Base-by-base conservation (phyloP, 92 coral and sea anemone species). In the Galaxea fascicularis region DNA sequence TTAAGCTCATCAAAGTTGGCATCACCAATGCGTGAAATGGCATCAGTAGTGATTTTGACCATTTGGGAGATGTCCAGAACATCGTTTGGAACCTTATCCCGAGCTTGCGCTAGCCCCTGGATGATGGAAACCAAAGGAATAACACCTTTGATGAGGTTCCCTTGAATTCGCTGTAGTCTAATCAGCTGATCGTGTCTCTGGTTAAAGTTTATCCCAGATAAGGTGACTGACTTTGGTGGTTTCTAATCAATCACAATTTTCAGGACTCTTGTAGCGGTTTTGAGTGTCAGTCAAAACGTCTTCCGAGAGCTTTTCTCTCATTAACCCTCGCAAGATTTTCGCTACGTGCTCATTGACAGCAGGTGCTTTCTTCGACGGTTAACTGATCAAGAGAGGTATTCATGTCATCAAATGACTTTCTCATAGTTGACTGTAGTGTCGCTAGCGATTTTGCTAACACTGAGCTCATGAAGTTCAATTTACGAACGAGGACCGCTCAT, bases 1-100 rank as follows among this genome's bases (percentile, higher is more conserved):
- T 66, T 85, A 26, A 89, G 65, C 15, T n/a, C n/a, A n/a, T 85
- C 90, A 79, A 67, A 89, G 24, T 86, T 89, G 31, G 90, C 93
- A 51, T 86, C 86, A 4, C 90, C 86, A 3, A 74, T 45, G 51
- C 79, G 84, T 18, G 93, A 90, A 16, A 54, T 54, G 20, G 60
- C 60, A 54, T 54, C 60, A 54, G 60, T 54, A 54, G 60, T 54
- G 20, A 54, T 16, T 54, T 54, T 54, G 60, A 54, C 17, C 60
- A 54, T 54, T 54, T 54, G 60, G 0, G 62, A 56, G 62, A 54
- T 54, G 60, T 8, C 0, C 11, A 56, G 16, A 4, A 21, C 62
- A 56, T 56, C 62, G 18, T 56, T 56, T 56, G 62, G 62, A 56
- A 10, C n/a, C 0, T 56, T 56, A 56, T 56, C 62, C 62, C 62